Percentiles rank a stretch among this genome's conserved stretches.
phyloP scores from a whole-genome alignment of 2,888 invertebrate species.

The Athalia circularis region DNA sequence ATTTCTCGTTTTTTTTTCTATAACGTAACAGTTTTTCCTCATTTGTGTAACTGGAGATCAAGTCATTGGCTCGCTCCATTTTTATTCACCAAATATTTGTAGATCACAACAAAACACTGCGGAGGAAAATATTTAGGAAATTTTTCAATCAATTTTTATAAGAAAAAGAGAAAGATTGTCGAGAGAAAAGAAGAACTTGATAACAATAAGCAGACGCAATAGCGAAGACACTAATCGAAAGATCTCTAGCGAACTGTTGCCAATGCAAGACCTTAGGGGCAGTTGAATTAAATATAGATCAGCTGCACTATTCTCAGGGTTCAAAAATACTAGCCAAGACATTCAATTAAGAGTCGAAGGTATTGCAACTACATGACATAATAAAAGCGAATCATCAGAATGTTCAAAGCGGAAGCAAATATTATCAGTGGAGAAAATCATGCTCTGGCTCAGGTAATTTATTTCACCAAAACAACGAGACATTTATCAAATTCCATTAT shows the following conservation, averaged over 20 bases:
- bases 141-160: neutral
- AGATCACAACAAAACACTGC: constrained; percentile 58
- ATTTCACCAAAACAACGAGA: neutral
- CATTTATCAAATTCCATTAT: neutral
- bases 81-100: constrained; percentile 55
- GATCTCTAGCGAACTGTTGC: neutral
- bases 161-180: neutral
- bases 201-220: neutral
- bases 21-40: constrained; percentile 59
- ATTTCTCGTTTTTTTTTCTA: constrained; percentile 59
- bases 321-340: neutral
- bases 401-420: no score
- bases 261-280: neutral
- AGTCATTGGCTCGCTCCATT: constrained; percentile 66
- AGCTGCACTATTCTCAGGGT: neutral
- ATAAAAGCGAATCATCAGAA: neutral
- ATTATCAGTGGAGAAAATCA: neutral
- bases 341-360: neutral
- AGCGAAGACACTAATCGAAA: neutral
- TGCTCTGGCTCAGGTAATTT: neutral
- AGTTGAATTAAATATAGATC: constrained; percentile 21
- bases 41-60: constrained; percentile 52
- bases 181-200: neutral
- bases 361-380: neutral
- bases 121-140: constrained; percentile 34